Evolutionary conservation across 2,888 invertebrate genomes (phyloP), one percentile per base, ranked within the genome.

Genomic region (Cephus runcator): DNA sequence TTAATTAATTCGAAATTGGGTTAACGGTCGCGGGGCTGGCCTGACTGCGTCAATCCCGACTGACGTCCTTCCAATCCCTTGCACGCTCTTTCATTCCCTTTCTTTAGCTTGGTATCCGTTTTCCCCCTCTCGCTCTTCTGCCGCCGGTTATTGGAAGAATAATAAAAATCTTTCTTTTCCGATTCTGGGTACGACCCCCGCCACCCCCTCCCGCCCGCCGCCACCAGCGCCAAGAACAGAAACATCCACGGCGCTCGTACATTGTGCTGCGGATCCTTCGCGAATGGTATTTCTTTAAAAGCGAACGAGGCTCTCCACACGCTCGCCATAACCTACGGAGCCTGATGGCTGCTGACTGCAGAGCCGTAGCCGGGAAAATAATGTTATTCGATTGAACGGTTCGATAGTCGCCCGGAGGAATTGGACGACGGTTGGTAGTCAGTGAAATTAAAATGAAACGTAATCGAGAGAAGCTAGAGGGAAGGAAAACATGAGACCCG

Each of bases 1-100:
- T 87, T 87, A 85, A 87, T 87, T 87, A 86, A 87, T 86, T 80
- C 81, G 83, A 83, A 87, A 87, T 85, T 86, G 84, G 86, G 84
- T 86, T 86, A 86, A 86, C 82, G 82, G 73, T 23, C 34, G 36
- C 73, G 23, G 35, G 23, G 35, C 30, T 56, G 34, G 78, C 75
- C 36, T 73, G 73, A 34, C 69, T 75, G 68, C 36, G 33, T 33
- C 23, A 36, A 34, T 76, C 35, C 69, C 69, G 73, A 9, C 34
- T 2, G 34, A 12, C 35, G 11, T 73, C 11, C 35, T n/a, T 9
- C 23, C 34, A 1, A 34, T 9, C 30, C 23, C 12, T 1, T 73
- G 69, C 15, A 30, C 71, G 34, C 34, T 73, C 11, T 56, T 69
- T 40, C 23, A 0, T 15, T 40, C 23, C 15, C 40, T 40, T 15